Evolutionary conservation across 1,140 invertebrate species (phyloP).

Genomic region (Plutomurus gul): DNA sequence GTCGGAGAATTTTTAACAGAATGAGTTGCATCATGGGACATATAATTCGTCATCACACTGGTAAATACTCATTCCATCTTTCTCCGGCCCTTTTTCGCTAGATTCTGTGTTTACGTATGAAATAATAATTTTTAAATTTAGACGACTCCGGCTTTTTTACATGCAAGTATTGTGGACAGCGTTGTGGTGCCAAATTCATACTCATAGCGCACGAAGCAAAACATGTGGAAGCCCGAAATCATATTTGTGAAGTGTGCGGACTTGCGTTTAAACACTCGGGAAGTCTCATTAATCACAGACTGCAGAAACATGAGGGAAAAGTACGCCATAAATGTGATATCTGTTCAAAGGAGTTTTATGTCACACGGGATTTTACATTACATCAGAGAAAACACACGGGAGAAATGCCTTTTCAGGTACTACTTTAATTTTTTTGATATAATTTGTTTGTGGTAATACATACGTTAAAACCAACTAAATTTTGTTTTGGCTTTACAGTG

Average conservation of each 20-base stretch:
- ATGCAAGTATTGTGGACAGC: background rate
- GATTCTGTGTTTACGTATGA: background rate
- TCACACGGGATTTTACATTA: background rate
- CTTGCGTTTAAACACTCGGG: background rate
- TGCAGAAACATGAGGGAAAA: background rate
- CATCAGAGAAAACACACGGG: background rate
- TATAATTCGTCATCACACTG: conserved; percentile 4
- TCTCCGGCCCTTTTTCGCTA: too few species aligned
- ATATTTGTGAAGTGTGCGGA: background rate
- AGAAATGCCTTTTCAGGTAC: background rate
- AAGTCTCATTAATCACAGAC: background rate
- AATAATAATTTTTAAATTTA: background rate
- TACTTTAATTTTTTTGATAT: too few species aligned
- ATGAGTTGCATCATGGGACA: background rate
- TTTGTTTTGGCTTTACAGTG: too few species aligned
- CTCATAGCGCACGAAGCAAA: background rate
- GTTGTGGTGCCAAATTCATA: background rate
- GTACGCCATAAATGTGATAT: background rate
- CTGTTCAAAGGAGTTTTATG: background rate
- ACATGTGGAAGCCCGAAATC: background rate
- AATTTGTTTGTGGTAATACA: too few species aligned
- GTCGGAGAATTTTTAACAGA: background rate
- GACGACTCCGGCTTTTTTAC: background rate
- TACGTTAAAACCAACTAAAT: too few species aligned
- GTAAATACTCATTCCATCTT: too few species aligned